Evolutionary conservation across 1,140 invertebrate genomes (phyloP).

Genomic region (Heliconius himera): DNA sequence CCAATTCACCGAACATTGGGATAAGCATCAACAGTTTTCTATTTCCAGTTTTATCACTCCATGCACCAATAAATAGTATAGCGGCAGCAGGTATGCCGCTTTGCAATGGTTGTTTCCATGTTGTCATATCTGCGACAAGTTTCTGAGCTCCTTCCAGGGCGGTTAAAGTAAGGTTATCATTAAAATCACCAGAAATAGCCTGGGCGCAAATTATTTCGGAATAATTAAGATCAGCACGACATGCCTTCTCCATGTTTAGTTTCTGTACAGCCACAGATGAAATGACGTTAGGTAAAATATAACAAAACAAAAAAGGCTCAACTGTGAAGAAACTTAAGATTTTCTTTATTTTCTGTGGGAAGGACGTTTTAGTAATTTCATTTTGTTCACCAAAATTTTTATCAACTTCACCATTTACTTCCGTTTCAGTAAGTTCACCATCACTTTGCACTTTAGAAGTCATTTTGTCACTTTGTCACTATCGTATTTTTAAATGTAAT

Average conservation of each 20-base stretch:
- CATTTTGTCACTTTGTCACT: constrained; percentile 26
- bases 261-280: constrained; percentile 80
- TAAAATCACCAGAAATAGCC: constrained; percentile 62
- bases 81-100: constrained; percentile 82
- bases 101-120: constrained; percentile 81
- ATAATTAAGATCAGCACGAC: constrained; percentile 82
- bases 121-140: constrained; percentile 80
- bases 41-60: constrained; percentile 83
- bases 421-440: constrained; percentile 27
- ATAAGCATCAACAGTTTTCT: constrained; percentile 83
- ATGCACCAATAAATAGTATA: constrained; percentile 83
- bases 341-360: constrained; percentile 39
- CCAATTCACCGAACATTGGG: constrained; percentile 81
- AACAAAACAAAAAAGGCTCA: constrained; percentile 82
- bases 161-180: constrained; percentile 50
- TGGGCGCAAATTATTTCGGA: constrained; percentile 78
- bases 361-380: background rate
- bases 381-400: constrained; percentile 30
- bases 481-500: constrained; percentile 30
- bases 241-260: constrained; percentile 84
- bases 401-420: constrained; percentile 31
- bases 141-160: constrained; percentile 73
- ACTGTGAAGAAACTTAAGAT: constrained; percentile 75
- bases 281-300: constrained; percentile 80
- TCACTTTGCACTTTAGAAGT: constrained; percentile 27